These are phyloP conservation scores for Andrena dorsata DNA, from an alignment of 2,888 invertebrate species.

Conservation along the genomic window DNA sequence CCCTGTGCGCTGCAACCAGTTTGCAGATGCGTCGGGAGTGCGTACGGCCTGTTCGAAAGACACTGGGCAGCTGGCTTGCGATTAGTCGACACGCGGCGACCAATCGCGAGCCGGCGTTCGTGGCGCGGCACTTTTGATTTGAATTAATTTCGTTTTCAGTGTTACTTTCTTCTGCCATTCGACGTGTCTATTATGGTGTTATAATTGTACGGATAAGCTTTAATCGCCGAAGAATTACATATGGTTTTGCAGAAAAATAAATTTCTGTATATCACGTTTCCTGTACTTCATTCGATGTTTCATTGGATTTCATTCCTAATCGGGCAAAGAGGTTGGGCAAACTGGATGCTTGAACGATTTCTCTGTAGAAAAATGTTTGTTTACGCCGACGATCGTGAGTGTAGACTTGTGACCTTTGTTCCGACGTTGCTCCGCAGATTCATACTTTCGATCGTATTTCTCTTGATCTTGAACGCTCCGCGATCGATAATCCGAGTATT, in stretches of 20 bases:
- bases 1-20: slow-evolving; percentile 5
- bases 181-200: too few relatives aligned
- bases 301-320: background rate
- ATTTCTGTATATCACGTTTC: too few relatives aligned
- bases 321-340: background rate
- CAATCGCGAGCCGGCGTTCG: background rate
- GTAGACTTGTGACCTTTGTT: slow-evolving; percentile 6
- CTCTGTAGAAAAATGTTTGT: slow-evolving; percentile 1
- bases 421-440: background rate
- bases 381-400: background rate
- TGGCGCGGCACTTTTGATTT: background rate
- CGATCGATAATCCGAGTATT: slow-evolving; percentile 9
- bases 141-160: background rate
- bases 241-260: too few relatives aligned
- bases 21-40: background rate
- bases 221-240: too few relatives aligned
- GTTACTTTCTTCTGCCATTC: too few relatives aligned
- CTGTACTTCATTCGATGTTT: too few relatives aligned
- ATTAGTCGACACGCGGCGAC: slow-evolving; percentile 18
- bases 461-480: background rate
- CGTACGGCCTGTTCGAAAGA: slow-evolving; percentile 35
- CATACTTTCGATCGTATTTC: background rate
- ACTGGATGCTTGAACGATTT: background rate
- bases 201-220: too few relatives aligned
- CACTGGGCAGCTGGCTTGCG: slow-evolving; percentile 19